phyloP scores from a whole-genome alignment of 2,113 vertebrate species.

The Mormyrus iriodes region DNA sequence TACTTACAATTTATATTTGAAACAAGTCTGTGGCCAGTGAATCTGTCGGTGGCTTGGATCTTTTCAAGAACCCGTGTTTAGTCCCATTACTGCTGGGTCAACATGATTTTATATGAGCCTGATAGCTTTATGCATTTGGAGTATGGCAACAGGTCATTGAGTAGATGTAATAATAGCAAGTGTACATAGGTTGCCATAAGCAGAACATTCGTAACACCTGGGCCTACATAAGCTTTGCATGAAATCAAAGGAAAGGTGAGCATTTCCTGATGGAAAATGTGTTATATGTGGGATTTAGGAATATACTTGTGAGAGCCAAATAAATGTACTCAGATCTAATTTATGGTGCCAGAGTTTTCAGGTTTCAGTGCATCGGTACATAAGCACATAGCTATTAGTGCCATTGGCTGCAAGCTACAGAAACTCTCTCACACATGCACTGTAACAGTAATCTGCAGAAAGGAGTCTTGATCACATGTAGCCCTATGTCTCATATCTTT shows the following conservation, averaged over 20 bases:
- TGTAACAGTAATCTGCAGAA: background rate
- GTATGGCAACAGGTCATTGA: background rate
- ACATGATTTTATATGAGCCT: background rate
- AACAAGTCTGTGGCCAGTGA: background rate
- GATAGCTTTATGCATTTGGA: background rate
- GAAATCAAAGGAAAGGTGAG: background rate
- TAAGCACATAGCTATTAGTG: background rate
- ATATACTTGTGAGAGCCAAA: background rate
- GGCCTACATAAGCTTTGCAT: background rate
- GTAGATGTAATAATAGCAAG: background rate
- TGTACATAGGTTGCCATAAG: background rate
- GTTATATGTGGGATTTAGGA: background rate
- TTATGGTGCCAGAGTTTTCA: background rate
- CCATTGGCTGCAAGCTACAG: background rate
- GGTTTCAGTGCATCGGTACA: background rate
- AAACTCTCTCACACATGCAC: conserved; percentile 4
- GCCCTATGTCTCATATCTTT: background rate
- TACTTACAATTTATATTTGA: background rate
- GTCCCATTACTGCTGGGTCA: background rate
- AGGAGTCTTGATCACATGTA: background rate
- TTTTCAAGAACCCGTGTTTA: background rate
- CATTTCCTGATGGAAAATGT: background rate
- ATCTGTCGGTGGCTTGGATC: background rate
- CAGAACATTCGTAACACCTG: background rate
- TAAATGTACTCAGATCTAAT: background rate